Evolutionary conservation across 2,888 invertebrate species (phyloP).

Genomic region (Rhyacophila evoluta): DNA sequence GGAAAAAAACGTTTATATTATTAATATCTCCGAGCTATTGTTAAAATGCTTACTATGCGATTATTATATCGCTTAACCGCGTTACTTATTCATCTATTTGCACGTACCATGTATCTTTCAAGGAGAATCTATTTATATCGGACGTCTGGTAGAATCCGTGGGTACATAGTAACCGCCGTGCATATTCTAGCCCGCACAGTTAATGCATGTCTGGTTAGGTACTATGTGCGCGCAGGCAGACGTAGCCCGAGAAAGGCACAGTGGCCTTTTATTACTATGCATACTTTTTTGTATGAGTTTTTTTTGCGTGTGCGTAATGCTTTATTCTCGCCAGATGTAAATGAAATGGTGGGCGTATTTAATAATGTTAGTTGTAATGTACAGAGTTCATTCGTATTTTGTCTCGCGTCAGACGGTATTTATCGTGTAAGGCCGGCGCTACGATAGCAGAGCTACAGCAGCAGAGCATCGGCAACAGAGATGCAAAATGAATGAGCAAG

Average conservation of each 20-base stretch:
- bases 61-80: too few relatives aligned
- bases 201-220: background rate
- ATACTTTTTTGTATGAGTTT: background rate
- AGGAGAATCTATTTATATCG: constrained; percentile 49
- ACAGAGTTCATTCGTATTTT: background rate
- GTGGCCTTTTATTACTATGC: background rate
- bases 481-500: too few relatives aligned
- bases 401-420: background rate
- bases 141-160: constrained; percentile 38
- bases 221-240: background rate
- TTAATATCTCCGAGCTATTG: too few relatives aligned
- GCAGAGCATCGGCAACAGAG: too few relatives aligned
- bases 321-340: background rate
- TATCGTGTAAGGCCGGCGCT: too few relatives aligned
- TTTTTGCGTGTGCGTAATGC: background rate
- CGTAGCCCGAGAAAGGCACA: constrained; percentile 7
- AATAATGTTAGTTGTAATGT: too few relatives aligned
- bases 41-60: too few relatives aligned
- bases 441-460: too few relatives aligned
- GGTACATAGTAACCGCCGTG: constrained; percentile 25
- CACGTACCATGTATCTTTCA: constrained; percentile 47
- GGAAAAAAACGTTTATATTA: too few relatives aligned
- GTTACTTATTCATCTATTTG: too few relatives aligned
- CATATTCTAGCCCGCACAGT: background rate
- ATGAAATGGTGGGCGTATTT: background rate